These are phyloP conservation scores for Stichopus horrens DNA, from an alignment of 53 echinoderm and acorn worm genomes.

Conservation along the genomic window DNA sequence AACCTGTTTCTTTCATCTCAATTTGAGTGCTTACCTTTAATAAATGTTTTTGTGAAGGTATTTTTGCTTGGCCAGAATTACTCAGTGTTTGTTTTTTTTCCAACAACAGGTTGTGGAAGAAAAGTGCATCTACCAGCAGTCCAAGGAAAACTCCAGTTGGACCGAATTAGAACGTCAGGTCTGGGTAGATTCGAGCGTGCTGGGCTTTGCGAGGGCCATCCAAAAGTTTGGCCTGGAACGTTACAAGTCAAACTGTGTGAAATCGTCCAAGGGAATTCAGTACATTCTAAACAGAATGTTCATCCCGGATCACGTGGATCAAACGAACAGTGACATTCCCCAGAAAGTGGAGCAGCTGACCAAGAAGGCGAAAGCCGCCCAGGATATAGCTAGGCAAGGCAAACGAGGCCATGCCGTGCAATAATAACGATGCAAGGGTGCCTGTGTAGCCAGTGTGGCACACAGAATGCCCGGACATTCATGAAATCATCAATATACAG, in stretches of 20 bases:
- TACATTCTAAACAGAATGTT: constrained; percentile 74
- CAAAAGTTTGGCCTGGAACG: constrained; percentile 81
- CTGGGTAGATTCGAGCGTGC: constrained; percentile 82
- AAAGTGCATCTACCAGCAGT: constrained; percentile 69
- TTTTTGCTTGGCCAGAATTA: too few species aligned
- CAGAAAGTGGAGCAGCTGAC: constrained; percentile 36
- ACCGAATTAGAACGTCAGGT: constrained; percentile 74
- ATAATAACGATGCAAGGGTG: neutral
- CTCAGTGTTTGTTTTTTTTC: neutral
- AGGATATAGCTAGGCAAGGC: constrained; percentile 29
- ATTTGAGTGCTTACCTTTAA: too few species aligned
- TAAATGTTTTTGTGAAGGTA: too few species aligned
- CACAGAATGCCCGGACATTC: too few species aligned
- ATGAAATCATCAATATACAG: too few species aligned
- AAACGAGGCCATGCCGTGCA: constrained; percentile 15
- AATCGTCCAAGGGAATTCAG: constrained; percentile 72
- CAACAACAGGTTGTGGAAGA: constrained; percentile 72
- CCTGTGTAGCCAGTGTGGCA: too few species aligned
- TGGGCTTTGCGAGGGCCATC: constrained; percentile 70
- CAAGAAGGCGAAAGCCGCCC: constrained; percentile 35
- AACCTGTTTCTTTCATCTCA: too few species aligned
- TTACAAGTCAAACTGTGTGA: constrained; percentile 77
- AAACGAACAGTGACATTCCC: constrained; percentile 22
- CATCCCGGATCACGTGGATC: constrained; percentile 52
- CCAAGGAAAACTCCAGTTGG: constrained; percentile 73